A percentile compares a stretch with the other conserved stretches of the same genome.
These are phyloP conservation scores for Melopsittacus undulatus DNA, from an alignment of 2,797 vertebrate genomes.

Conservation along the genomic window DNA sequence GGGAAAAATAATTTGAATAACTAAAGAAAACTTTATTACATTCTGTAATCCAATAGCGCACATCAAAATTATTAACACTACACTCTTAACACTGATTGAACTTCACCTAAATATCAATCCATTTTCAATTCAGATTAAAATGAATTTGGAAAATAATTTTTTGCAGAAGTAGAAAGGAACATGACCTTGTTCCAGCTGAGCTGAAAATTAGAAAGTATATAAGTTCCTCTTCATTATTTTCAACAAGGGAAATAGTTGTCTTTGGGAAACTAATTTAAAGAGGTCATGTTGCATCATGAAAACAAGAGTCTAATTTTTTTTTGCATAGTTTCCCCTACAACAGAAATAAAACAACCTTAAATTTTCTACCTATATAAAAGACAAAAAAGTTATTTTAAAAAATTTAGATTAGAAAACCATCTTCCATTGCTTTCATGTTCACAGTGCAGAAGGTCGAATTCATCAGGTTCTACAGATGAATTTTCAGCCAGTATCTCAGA, in stretches of 20 bases:
- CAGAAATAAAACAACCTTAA: not conserved
- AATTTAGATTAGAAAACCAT: not conserved
- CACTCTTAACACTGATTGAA: not conserved
- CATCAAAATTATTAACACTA: not conserved
- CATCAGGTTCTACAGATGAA: not conserved
- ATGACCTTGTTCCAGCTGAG: not conserved
- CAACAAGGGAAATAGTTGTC: not conserved
- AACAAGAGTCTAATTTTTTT: not conserved
- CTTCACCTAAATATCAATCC: not conserved
- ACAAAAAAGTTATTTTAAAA: not conserved
- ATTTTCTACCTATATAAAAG: not conserved
- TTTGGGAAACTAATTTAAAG: not conserved
- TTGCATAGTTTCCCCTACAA: not conserved
- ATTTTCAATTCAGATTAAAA: conserved; percentile 4
- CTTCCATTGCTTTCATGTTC: not conserved
- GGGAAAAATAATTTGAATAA: not conserved
- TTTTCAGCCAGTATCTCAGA: not conserved
- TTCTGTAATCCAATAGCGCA: not conserved
- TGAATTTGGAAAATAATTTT: not conserved
- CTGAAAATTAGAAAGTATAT: not conserved
- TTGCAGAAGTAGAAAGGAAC: not conserved
- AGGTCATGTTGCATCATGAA: not conserved
- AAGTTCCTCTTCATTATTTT: not conserved
- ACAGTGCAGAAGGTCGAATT: not conserved
- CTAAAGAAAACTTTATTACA: not conserved